Evolutionary conservation across 1,140 invertebrate genomes (phyloP), one percentile per base, ranked within the genome.

Genomic region (Trialeurodes vaporariorum): DNA sequence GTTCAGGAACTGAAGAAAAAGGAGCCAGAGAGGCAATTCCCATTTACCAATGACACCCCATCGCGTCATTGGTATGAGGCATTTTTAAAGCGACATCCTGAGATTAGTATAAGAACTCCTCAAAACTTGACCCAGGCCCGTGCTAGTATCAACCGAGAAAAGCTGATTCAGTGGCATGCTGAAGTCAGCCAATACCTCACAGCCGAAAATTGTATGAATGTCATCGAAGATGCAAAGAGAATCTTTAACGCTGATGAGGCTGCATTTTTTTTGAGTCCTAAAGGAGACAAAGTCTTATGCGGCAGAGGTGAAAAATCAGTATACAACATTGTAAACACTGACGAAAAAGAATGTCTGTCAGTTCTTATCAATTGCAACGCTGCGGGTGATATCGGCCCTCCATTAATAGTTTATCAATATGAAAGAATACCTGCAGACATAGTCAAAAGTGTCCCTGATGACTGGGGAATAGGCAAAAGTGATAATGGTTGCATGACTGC

Each of bases 401-500:
- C 77, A 49, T 64, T 77, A 70, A 64, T 77, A 25, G 26, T 80
- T 0, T 79, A 72, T 63, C 72, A 73, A 25, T 75, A 74, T 63
- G 68, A 76, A 70, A 69, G 75, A 23, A 64, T 77, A 13, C 73
- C 78, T 11, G 26, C 49, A 63, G 67, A 74, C 40, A 73, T 78
- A 34, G 68, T 67, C 64, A 26, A 68, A 25, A 75, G 67, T 65
- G 64, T 75, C 22, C 77, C 77, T 63, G 1, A 58, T 60, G 61
- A 70, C 25, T 80, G 77, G 76, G 73, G 71, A 60, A 63, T 76
- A 60, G 78, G 79, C 2, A 66, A 68, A 25, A 71, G 74, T n/a
- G 75, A 78, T 25, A 75, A 68, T 24, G 76, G 78, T 9, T 80
- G 78, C 78, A 79, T 78, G 76, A 79, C 65, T 59, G 72, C 40